phyloP scores from a whole-genome alignment of 1,140 invertebrate species.

The Rhagoletis pomonella region DNA sequence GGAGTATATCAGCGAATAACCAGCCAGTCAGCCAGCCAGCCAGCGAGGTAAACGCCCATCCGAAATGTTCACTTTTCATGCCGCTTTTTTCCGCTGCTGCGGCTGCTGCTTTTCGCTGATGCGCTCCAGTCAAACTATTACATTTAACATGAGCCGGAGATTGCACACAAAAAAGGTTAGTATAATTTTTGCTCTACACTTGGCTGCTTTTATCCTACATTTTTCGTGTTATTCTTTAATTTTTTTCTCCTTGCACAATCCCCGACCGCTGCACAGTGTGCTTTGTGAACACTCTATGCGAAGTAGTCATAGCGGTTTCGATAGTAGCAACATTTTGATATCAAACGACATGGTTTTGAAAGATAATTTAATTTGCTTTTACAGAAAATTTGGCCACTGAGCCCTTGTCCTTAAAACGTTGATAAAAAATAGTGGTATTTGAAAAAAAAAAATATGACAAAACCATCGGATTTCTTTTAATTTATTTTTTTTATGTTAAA shows the following conservation, averaged over 20 bases:
- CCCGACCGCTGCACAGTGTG: no score
- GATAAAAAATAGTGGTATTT: no score
- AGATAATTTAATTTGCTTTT: no score
- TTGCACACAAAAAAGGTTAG: slow-evolving; percentile 36
- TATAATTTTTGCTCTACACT: slow-evolving; percentile 35
- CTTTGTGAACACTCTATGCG: no score
- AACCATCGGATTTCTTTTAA: no score
- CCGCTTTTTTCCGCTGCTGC: not conserved
- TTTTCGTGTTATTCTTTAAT: not conserved
- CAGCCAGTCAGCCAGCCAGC: not conserved
- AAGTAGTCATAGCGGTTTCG: no score
- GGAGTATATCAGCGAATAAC: not conserved
- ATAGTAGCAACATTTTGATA: no score
- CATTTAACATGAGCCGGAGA: slow-evolving; percentile 42
- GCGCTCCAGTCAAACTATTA: not conserved
- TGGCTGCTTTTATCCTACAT: not conserved
- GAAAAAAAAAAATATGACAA: no score
- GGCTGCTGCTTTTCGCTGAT: not conserved
- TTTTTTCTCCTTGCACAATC: not conserved
- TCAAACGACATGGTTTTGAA: no score
- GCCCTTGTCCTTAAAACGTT: no score
- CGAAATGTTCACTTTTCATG: slow-evolving; percentile 27
- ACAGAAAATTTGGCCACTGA: no score
- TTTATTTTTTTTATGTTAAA: no score
- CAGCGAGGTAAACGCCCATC: not conserved